A percentile compares a stretch with the other conserved stretches of the same genome.
These are phyloP conservation scores for Synergus itoensis DNA, from an alignment of 2,888 invertebrate genomes.

Conservation along the genomic window DNA sequence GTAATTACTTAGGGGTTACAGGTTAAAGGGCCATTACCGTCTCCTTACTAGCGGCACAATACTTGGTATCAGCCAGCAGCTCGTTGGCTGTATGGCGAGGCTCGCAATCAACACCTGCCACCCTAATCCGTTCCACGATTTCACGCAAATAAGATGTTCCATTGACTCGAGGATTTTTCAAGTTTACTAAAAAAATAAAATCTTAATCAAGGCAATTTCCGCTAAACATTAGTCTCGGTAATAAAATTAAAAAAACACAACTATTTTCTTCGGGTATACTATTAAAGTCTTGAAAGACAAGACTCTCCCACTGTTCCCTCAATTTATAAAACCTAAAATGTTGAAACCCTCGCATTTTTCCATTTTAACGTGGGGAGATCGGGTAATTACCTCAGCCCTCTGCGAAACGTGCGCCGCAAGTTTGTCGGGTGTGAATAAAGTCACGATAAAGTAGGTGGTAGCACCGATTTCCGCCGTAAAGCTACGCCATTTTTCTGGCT, in stretches of 20 bases:
- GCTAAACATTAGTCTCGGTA: neutral
- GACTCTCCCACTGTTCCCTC: neutral
- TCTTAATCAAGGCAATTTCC: neutral
- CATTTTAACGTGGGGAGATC: neutral
- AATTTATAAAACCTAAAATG: neutral
- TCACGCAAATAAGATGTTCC: constrained; percentile 7
- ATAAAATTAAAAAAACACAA: neutral
- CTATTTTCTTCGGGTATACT: neutral
- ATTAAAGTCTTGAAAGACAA: neutral
- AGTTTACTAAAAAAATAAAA: neutral
- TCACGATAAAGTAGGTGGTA: constrained; percentile 57
- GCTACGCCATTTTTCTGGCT: constrained; percentile 59
- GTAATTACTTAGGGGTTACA: constrained; percentile 70
- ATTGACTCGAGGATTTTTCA: neutral
- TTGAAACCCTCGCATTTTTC: constrained; percentile 11
- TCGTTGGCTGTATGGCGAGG: constrained; percentile 18
- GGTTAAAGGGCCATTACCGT: constrained; percentile 72
- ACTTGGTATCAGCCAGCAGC: constrained; percentile 51
- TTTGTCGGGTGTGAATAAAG: constrained; percentile 39
- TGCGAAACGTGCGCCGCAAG: neutral
- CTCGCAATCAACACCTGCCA: constrained; percentile 64
- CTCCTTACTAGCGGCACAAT: constrained; percentile 56
- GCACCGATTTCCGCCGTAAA: constrained; percentile 60
- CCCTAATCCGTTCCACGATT: constrained; percentile 13
- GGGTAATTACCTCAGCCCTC: constrained; percentile 37